A percentile compares a stretch with the other conserved stretches of the same genome.
Evolutionary conservation across 2,888 invertebrate genomes (phyloP).

Genomic region (Caenorhabditis doughertyi): DNA sequence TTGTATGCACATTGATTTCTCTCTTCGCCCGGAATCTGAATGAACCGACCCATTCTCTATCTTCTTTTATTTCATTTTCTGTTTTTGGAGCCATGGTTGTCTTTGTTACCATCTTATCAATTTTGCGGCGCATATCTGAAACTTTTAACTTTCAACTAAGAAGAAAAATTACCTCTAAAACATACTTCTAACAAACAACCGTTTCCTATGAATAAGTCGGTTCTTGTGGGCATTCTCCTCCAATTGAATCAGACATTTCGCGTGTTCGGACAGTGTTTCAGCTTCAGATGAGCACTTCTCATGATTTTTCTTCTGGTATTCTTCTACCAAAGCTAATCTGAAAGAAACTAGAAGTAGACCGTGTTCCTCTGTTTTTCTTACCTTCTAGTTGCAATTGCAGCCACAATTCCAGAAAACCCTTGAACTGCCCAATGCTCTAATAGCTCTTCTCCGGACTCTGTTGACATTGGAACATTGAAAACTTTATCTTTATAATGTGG

Average conservation of each 20-base stretch:
- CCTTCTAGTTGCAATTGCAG: slow-evolving; percentile 64
- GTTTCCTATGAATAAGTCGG: slow-evolving; percentile 43
- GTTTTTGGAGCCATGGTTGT: slow-evolving; percentile 43
- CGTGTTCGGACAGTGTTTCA: slow-evolving; percentile 66
- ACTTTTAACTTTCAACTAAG: too few species aligned
- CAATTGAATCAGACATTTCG: slow-evolving; percentile 67
- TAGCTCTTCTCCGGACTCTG: slow-evolving; percentile 62
- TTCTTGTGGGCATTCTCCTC: slow-evolving; percentile 53
- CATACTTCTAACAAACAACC: slow-evolving; percentile 44
- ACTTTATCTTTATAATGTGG: slow-evolving; percentile 60
- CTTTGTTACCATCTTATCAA: slow-evolving; percentile 41
- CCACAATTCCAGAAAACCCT: slow-evolving; percentile 65
- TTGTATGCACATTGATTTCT: slow-evolving; percentile 51
- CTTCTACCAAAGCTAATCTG: slow-evolving; percentile 52
- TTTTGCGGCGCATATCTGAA: slow-evolving; percentile 35
- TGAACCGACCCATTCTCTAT: slow-evolving; percentile 51
- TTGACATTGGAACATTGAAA: slow-evolving; percentile 54
- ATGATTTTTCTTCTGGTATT: slow-evolving; percentile 51
- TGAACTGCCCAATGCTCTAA: slow-evolving; percentile 66
- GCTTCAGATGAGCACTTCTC: slow-evolving; percentile 66
- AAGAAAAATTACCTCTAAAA: too few species aligned
- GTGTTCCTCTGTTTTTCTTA: not conserved
- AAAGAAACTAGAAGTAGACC: too few species aligned
- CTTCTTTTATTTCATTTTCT: slow-evolving; percentile 16
- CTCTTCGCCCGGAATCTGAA: slow-evolving; percentile 58